A percentile compares a stretch with the other conserved stretches of the same genome.
Conservation (phyloP, 2,888 invertebrate genomes). For the Perizoma flavofasciatum region DNA sequence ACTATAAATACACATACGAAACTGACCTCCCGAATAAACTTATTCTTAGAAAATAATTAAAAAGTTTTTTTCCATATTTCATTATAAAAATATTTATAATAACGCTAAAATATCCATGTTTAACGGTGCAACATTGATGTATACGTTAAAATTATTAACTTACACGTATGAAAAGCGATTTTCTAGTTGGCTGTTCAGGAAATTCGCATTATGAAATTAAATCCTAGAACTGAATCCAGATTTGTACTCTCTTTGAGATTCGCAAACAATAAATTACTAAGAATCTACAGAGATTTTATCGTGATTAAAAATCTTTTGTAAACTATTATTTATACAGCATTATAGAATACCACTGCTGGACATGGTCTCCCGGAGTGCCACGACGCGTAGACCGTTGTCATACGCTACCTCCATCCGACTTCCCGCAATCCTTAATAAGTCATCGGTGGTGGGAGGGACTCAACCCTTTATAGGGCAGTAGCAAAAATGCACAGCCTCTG, state of each 20-base stretch:
- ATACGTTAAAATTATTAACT: constrained; percentile 54
- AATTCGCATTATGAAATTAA: neutral
- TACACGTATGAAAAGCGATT: constrained; percentile 41
- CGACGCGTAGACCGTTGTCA: too few species aligned
- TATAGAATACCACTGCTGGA: too few species aligned
- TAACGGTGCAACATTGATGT: constrained; percentile 70
- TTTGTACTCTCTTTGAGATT: constrained; percentile 15
- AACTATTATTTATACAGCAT: constrained; percentile 8
- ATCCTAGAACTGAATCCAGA: neutral
- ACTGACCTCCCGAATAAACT: constrained; percentile 55
- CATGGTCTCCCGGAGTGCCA: too few species aligned
- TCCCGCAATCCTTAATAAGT: too few species aligned
- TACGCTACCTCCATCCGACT: too few species aligned
- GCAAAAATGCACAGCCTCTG: too few species aligned
- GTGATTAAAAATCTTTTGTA: constrained; percentile 16
- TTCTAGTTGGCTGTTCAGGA: constrained; percentile 39
- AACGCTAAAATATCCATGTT: constrained; percentile 74
- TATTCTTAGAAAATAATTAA: constrained; percentile 59
- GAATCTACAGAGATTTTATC: constrained; percentile 24
- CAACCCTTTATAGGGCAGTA: too few species aligned
- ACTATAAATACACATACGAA: constrained; percentile 51
- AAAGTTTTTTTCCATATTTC: constrained; percentile 60
- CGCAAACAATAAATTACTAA: neutral
- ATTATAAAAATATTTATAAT: constrained; percentile 73
- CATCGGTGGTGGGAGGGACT: too few species aligned